These are phyloP conservation scores for Aphodius granarius DNA, from an alignment of 2,888 invertebrate species.

Conservation along the genomic window DNA sequence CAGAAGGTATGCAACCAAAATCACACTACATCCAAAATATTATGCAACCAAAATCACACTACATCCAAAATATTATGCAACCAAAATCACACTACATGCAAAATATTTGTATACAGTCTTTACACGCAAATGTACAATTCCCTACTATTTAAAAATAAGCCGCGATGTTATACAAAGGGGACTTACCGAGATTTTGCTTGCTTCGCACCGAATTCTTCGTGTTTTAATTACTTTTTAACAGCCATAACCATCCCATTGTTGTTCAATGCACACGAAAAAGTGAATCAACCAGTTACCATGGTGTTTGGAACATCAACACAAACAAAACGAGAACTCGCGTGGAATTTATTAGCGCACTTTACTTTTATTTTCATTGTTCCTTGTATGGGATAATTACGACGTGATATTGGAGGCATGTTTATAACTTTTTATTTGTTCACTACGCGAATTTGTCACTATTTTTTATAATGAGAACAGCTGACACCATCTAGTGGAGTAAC, in stretches of 20 bases:
- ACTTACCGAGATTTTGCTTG: not conserved
- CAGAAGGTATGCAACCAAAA: not conserved
- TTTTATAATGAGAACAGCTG: no score
- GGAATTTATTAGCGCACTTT: not conserved
- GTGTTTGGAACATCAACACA: not conserved
- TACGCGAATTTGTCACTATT: not conserved
- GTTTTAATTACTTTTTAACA: not conserved
- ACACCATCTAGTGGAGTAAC: no score
- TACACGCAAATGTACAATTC: not conserved
- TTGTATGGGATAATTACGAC: not conserved
- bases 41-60: no score
- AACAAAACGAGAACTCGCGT: not conserved
- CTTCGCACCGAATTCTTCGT: not conserved
- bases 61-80: not conserved
- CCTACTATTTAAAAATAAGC: not conserved
- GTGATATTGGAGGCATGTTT: not conserved
- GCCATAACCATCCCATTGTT: not conserved
- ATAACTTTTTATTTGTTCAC: not conserved
- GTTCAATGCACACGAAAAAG: not conserved
- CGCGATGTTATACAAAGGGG: not conserved
- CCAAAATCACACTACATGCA: not conserved
- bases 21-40: not conserved
- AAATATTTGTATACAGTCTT: not conserved
- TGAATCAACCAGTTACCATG: not conserved
- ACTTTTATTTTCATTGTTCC: not conserved